Conservation (phyloP, 2,888 invertebrate species). For the Mechanitis mazaeus region DNA sequence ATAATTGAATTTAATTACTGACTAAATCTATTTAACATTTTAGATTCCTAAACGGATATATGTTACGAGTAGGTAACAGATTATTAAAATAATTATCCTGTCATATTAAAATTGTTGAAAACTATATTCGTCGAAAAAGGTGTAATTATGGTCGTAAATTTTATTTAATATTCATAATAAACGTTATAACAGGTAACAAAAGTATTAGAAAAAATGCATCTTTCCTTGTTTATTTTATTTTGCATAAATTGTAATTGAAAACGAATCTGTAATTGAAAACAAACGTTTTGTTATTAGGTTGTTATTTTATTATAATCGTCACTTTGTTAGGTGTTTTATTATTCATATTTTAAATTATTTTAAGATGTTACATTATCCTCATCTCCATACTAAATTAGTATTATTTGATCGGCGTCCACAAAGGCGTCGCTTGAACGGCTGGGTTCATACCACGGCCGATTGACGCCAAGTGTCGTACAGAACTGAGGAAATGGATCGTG, state of each 20-base stretch:
- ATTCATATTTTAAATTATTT: background rate
- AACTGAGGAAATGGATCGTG: constrained; percentile 56
- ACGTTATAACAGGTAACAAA: no score
- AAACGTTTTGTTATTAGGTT: background rate
- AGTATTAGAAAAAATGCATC: no score
- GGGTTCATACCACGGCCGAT: constrained; percentile 57
- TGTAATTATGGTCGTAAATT: constrained; percentile 22
- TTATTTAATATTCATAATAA: constrained; percentile 13
- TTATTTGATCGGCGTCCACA: constrained; percentile 26
- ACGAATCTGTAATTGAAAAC: no score
- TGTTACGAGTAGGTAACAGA: no score
- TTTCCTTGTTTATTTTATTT: no score
- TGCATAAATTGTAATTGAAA: no score
- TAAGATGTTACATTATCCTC: background rate
- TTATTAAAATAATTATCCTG: no score
- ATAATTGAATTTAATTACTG: no score
- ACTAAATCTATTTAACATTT: no score
- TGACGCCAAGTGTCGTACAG: constrained; percentile 42
- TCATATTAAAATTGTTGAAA: constrained; percentile 2
- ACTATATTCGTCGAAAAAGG: constrained; percentile 22
- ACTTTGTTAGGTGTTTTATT: background rate
- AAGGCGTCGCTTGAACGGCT: constrained; percentile 57
- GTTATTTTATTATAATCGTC: background rate
- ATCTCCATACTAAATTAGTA: constrained; percentile 8
- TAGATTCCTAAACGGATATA: no score